phyloP scores from a whole-genome alignment of 1,140 invertebrate species.

The Argopecten irradians region DNA sequence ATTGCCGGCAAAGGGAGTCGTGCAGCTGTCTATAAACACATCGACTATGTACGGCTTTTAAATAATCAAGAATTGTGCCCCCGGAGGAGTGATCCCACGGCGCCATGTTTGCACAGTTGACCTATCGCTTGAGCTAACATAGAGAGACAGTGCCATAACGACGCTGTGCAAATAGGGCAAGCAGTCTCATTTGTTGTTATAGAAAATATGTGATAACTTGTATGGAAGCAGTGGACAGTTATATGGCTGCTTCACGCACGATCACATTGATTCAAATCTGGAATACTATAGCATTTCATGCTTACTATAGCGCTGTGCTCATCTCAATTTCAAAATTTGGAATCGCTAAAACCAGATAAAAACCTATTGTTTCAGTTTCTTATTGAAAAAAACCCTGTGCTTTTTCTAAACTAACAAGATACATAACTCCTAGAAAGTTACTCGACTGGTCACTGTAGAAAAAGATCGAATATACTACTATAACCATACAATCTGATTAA shows the following conservation, averaged over 20 bases:
- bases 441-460: too few relatives aligned
- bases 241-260: neutral
- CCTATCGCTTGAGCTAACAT: neutral
- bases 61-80: neutral
- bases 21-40: conserved; percentile 11
- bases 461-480: too few relatives aligned
- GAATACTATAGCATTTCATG: neutral
- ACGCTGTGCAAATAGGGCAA: conserved; percentile 14
- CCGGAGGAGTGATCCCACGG: neutral
- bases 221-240: conserved; percentile 5
- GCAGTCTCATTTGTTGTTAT: conserved; percentile 1
- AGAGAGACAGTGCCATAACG: neutral
- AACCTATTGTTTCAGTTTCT: neutral
- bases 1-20: neutral
- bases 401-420: neutral
- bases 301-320: neutral
- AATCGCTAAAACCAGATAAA: neutral
- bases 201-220: conserved; percentile 4
- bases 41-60: conserved; percentile 15
- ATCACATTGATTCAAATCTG: neutral
- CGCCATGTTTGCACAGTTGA: neutral
- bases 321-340: neutral
- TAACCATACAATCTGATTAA: too few relatives aligned
- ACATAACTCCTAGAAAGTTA: too few relatives aligned
- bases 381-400: neutral